Base-by-base conservation (phyloP, 2,113 vertebrate species). In the Seriola dumerili region DNA sequence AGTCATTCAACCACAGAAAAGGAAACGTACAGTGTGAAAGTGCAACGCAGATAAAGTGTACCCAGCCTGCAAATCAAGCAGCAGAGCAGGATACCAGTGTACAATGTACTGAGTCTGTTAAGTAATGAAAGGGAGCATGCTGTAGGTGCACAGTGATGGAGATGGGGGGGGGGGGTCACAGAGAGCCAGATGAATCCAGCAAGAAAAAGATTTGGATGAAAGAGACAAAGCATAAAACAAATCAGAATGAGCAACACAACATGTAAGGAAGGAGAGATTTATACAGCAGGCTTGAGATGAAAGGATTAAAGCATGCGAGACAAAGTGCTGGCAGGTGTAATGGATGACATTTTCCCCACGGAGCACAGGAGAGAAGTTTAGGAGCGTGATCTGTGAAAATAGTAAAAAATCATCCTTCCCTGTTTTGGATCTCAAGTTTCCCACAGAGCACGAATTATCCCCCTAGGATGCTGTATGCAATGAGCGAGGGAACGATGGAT, bases 1-100 rank as follows among this genome's bases (percentile, higher is more conserved):
- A 92, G 81, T 92, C 90, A 91, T 58, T 54, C 8, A 23, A 19
- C n/a, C 66, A 68, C 14, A 78, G 68, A 36, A 69, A 52, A 62
- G 74, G 58, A 66, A 73, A 77, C 48, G 48, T 84, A 83, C 65
- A 78, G 54, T 88, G 85, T 82, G 54, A 85, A 83, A 68, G 61
- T 83, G 70, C 77, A 82, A n/a, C 65, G 8, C 10, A 44, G 75
- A 29, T 54, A 72, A 40, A 42, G 64, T 72, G 36, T 68, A 59
- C 36, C 40, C 77, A 52, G 48, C 72, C 65, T 75, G 55, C 25
- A 80, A 34, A 78, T 16, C 66, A 84, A 74, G 84, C 68, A 70
- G 29, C 10, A 38, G 54, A 70, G 70, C 36, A 48, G 48, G 82
- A 74, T 82, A 65, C 79, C 2, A 38, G 44, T 42, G 55, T 9